Base-by-base conservation (phyloP, 92 coral and sea anemone species). In the Anthopleura xanthogrammica region DNA sequence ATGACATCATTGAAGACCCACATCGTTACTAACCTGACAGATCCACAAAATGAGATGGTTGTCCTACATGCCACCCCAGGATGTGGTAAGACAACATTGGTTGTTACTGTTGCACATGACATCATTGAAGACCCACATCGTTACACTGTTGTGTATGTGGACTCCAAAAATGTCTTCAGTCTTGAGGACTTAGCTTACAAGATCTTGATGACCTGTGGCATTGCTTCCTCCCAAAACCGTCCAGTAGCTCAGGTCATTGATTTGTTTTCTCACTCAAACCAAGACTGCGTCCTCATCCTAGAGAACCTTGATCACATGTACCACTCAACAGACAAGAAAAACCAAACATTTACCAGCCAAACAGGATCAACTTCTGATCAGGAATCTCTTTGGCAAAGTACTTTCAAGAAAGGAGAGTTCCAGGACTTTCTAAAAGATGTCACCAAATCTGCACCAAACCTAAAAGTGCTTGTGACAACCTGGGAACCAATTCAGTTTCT, bases 301-400 rank as follows among this genome's bases (percentile, higher is more conserved):
- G 88, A 88, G 39, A 88, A 85, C 72, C 54, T 88, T 55, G 91
- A 88, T 19, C 84, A 81, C 1, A 58, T 88, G 85, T 79, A 80
- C 10, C 83, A 88, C 71, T 23, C 84, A 16, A 76, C 48, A 29
- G 68, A 5, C 52, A 12, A 76, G 13, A 64, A 22, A 68, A 7
- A 41, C 2, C 7, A 55, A 12, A 7, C 20, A 3, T 39, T 6
- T 8, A 41, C 66, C 72, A 60, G 54, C 50, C 64, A 68, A 20
- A 20, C 82, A 12, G 72, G 54, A 20, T 42, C 60, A 36, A 54
- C 7, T 20, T 9, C 17, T 55, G 55, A 29, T 29, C 36, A n/a
- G 10, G 46, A 72, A 6, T 72, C 54, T 22, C 78, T 70, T 52
- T 36, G 52, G 41, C 5, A 52, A 48, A 29, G 8, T 3, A 6